These are phyloP conservation scores for Drosophila repletoides DNA, from an alignment of 1,140 invertebrate species.

Conservation along the genomic window DNA sequence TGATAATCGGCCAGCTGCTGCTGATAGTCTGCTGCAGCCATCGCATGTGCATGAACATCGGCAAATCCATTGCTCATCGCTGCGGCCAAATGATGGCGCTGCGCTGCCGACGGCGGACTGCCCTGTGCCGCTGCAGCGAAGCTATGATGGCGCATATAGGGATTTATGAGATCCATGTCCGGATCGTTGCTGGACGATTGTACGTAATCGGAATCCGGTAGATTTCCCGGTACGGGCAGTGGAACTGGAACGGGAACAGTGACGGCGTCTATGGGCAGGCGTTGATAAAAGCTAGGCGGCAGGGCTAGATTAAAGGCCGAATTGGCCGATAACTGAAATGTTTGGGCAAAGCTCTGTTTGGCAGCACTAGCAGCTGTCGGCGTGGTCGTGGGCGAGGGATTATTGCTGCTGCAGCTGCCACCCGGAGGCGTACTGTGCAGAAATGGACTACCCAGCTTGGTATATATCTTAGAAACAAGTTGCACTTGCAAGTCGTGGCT, in stretches of 20 bases:
- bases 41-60: slow-evolving; percentile 66
- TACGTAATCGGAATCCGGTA: slow-evolving; percentile 19
- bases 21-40: slow-evolving; percentile 73
- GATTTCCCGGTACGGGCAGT: slow-evolving; percentile 25
- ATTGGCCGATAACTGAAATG: slow-evolving; percentile 74
- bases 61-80: slow-evolving; percentile 64
- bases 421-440: slow-evolving; percentile 62
- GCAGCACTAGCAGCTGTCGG: slow-evolving; percentile 50
- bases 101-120: slow-evolving; percentile 64
- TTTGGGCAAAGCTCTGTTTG: slow-evolving; percentile 66
- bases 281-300: slow-evolving; percentile 59
- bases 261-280: slow-evolving; percentile 25
- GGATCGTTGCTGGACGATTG: slow-evolving; percentile 35
- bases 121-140: slow-evolving; percentile 66
- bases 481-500: slow-evolving; percentile 15
- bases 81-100: slow-evolving; percentile 65
- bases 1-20: slow-evolving; percentile 77
- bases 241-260: slow-evolving; percentile 3
- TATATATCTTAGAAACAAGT: slow-evolving; percentile 5
- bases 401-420: slow-evolving; percentile 61
- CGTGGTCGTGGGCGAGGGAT: slow-evolving; percentile 51
- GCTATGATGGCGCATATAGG: slow-evolving; percentile 80
- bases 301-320: slow-evolving; percentile 77
- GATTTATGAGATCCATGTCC: slow-evolving; percentile 79
- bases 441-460: slow-evolving; percentile 82